Percentiles rank a stretch among this genome's conserved stretches.
Evolutionary conservation across 2,797 vertebrate genomes (phyloP).

Genomic region (Netta rufina): DNA sequence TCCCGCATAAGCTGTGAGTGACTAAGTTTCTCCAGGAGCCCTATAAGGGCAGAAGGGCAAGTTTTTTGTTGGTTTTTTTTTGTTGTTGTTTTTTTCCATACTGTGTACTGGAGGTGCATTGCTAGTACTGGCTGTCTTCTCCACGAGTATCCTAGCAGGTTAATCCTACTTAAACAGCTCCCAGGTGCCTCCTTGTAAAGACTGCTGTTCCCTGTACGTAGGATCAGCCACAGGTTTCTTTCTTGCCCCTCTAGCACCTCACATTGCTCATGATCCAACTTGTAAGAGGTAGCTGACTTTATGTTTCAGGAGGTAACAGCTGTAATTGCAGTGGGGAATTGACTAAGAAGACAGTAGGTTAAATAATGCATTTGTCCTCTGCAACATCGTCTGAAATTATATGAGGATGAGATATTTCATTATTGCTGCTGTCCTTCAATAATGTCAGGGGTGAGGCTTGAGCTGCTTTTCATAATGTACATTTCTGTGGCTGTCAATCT

Average conservation of each 20-base stretch:
- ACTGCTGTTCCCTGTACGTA: not conserved
- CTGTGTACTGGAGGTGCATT: fast-evolving
- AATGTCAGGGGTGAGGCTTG: not conserved
- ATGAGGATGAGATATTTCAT: not conserved
- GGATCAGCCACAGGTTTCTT: not conserved
- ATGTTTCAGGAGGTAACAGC: not conserved
- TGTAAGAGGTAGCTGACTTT: not conserved
- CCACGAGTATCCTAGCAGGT: not conserved
- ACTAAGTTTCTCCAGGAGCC: not conserved
- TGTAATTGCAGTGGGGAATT: not conserved
- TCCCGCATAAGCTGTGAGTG: not conserved
- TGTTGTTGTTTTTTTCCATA: not conserved
- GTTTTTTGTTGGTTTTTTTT: not conserved
- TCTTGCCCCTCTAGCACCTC: not conserved
- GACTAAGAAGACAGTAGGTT: not conserved
- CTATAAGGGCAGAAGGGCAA: no score
- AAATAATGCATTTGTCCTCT: not conserved
- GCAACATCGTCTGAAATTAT: not conserved
- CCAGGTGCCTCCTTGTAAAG: not conserved
- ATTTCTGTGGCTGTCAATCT: not conserved
- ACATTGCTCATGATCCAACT: not conserved
- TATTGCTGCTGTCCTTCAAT: not conserved
- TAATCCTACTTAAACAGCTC: not conserved
- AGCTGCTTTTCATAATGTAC: not conserved
- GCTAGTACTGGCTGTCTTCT: not conserved